These are phyloP conservation scores for Hemibagrus guttatus DNA, from an alignment of 2,797 vertebrate species.

Conservation along the genomic window DNA sequence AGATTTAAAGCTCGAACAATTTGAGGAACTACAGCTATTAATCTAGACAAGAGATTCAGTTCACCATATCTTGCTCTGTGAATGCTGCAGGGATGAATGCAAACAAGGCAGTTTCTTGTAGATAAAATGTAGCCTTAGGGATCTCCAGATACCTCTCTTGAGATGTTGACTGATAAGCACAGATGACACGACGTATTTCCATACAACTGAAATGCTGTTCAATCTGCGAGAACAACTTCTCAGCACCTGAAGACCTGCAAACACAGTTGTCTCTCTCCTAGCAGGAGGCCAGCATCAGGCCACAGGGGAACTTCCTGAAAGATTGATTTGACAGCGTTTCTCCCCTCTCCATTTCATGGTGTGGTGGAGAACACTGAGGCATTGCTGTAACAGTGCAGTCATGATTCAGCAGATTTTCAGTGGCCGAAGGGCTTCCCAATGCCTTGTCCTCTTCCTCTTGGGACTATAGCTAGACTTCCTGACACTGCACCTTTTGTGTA, in stretches of 20 bases:
- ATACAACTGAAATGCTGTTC: neutral
- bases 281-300: conserved; percentile 58
- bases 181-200: conserved; percentile 20
- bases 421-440: conserved; percentile 52
- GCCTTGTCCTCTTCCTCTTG: conserved; percentile 45
- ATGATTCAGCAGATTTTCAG: conserved; percentile 75
- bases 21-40: neutral
- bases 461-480: conserved; percentile 72
- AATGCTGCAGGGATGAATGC: conserved; percentile 23
- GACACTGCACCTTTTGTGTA: conserved; percentile 70
- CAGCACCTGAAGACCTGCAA: conserved; percentile 41
- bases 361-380: conserved; percentile 57
- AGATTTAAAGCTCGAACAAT: conserved; percentile 14
- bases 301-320: conserved; percentile 55
- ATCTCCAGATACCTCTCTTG: conserved; percentile 5
- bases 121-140: conserved; percentile 7
- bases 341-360: conserved; percentile 63
- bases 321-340: conserved; percentile 53
- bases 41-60: conserved; percentile 2
- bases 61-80: neutral
- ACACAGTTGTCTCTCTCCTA: conserved; percentile 51
- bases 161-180: conserved; percentile 35
- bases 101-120: conserved; percentile 36
- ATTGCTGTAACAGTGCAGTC: conserved; percentile 62
- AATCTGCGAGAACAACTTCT: conserved; percentile 7